Percentiles rank a stretch among this genome's conserved stretches.
phyloP scores from a whole-genome alignment of 92 coral and sea anemone species.

The Palythoa caribaeorum region DNA sequence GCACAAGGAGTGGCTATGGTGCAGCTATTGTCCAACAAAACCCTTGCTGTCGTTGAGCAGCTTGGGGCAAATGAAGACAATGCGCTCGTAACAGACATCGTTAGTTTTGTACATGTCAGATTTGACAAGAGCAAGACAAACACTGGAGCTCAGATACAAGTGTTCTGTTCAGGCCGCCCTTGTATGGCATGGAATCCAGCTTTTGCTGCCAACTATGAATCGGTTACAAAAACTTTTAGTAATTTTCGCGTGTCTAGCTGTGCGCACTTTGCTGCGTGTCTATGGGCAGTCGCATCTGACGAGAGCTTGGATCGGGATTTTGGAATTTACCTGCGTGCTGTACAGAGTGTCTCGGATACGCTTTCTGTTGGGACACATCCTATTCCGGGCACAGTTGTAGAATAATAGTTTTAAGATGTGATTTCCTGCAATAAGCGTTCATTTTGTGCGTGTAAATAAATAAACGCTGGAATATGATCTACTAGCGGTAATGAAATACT shows the following conservation, averaged over 20 bases:
- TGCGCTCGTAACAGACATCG: slow-evolving; percentile 54
- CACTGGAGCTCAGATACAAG: slow-evolving; percentile 75
- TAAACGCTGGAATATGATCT: too few relatives aligned
- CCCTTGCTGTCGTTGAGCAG: slow-evolving; percentile 88
- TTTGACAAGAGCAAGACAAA: slow-evolving; percentile 86
- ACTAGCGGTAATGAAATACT: too few relatives aligned
- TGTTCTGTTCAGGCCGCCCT: slow-evolving; percentile 89
- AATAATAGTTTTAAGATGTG: neutral
- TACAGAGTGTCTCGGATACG: slow-evolving; percentile 36
- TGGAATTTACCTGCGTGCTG: slow-evolving; percentile 66
- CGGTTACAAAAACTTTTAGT: slow-evolving; percentile 47
- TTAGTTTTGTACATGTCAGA: slow-evolving; percentile 90
- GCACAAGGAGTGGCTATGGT: slow-evolving; percentile 78
- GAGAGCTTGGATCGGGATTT: slow-evolving; percentile 67
- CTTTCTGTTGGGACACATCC: neutral
- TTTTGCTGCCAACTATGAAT: slow-evolving; percentile 54
- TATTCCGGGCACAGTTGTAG: neutral
- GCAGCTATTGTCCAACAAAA: slow-evolving; percentile 80
- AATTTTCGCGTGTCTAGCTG: slow-evolving; percentile 75
- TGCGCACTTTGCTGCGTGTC: slow-evolving; percentile 85
- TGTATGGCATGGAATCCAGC: slow-evolving; percentile 93
- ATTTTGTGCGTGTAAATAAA: neutral
- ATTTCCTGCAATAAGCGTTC: neutral
- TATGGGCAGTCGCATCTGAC: slow-evolving; percentile 96
- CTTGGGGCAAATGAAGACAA: slow-evolving; percentile 66